phyloP scores from a whole-genome alignment of 1,140 invertebrate genomes.

The Wiebesia pumilae region DNA sequence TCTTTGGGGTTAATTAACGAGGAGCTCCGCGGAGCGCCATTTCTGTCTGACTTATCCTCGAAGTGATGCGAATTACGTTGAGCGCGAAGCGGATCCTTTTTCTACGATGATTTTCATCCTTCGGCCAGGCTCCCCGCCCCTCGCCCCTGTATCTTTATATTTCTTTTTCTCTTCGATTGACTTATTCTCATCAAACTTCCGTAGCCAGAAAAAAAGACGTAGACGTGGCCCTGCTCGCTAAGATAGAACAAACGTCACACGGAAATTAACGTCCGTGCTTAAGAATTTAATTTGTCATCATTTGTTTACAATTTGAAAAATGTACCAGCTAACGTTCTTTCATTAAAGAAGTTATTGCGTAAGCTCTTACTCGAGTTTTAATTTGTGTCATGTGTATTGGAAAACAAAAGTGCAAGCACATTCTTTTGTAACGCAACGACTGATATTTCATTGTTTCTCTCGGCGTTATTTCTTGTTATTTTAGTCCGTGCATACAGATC shows the following conservation, averaged over 20 bases:
- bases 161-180: background rate
- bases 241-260: background rate
- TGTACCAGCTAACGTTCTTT: background rate
- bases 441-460: background rate
- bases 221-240: background rate
- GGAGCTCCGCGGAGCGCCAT: background rate
- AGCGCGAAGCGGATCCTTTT: background rate
- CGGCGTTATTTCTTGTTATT: background rate
- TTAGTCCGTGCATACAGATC: background rate
- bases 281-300: background rate
- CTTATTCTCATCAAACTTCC: background rate
- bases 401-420: background rate
- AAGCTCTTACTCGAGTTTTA: background rate
- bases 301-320: background rate
- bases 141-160: background rate
- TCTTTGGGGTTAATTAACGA: constrained; percentile 38
- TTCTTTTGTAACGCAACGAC: background rate
- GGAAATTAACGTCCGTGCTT: background rate
- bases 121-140: background rate
- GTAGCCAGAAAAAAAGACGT: background rate
- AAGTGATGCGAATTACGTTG: constrained; percentile 27
- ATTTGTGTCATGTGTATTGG: background rate
- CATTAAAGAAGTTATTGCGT: background rate
- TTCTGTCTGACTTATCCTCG: constrained; percentile 19
- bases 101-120: background rate